Base-by-base conservation (phyloP, 2,797 vertebrate species). In the Schizothorax lantsangensis region DNA sequence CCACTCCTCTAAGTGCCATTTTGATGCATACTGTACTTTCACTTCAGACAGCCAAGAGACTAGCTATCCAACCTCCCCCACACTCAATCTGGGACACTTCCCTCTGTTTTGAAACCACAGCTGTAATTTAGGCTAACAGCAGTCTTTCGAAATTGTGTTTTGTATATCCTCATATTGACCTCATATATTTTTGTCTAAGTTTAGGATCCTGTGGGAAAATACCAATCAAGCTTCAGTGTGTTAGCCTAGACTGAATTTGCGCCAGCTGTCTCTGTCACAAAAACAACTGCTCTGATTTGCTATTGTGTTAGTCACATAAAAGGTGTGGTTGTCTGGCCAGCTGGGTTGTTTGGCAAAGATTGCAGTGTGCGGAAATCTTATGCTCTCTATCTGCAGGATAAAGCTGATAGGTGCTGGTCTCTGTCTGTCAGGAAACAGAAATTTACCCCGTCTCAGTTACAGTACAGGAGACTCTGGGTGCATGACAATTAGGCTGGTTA, bases 101-200 rank as follows among this genome's bases (percentile, higher is more conserved):
- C 85, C 81, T 69, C 66, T 64, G 68, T 81, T 74, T 85, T 81
- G 38, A 87, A 81, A 59, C 30, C 69, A 33, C 62, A 1, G 14
- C 86, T 89, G 79, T 66, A 81, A 85, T 88, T 79, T 85, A 85
- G 81, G 84, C 78, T 87, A 86, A 87, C 75, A 71, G 36, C 47
- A 45, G 62, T 79, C 33, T 74, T 64, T 49, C 8, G 0, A 5
- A 86, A 83, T 77, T 72, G 66, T 75, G 84, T 82, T 87, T 47
- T 30, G 38, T 80, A 71, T 78, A 62, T 68, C 81, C 86, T 84
- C 26, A 4, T 81, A 59, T 84, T 84, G 54, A 68, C 54, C 64
- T 86, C 59, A 43, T 82, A 62, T 33, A 47, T 64, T 86, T 84
- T 81, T 45, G 57, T 83, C 49, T 62, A 62, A 19, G 11, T 75